Base-by-base conservation (phyloP, 2,888 invertebrate genomes). In the Drosophila bunnanda region DNA sequence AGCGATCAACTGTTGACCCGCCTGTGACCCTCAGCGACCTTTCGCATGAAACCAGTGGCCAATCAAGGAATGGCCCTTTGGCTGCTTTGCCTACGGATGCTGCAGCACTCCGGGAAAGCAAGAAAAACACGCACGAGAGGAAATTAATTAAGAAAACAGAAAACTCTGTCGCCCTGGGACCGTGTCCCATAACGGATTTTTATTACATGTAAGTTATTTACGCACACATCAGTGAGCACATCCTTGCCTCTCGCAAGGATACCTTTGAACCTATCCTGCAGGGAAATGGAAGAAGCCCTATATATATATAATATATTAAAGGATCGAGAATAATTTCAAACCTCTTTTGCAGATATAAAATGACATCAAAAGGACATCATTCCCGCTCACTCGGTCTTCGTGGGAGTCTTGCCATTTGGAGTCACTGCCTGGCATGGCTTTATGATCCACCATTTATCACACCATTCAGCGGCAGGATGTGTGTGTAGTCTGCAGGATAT, bases 81-180 rank as follows among this genome's bases (percentile, higher is more conserved):
- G 60, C 60, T 55, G 60, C 34, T 22, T 41, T 20, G 41, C 17
- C 12, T 22, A 13, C 20, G 20, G 30, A 12, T 10, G 58, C 56
- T 38, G 56, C 58, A 22, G 20, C 43, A 13, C 13, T 22, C 62
- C 59, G 50, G 41, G 32, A 38, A 50, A 60, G 52, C 68, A 39
- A 41, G 52, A 48, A 72, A 54, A 75, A 65, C 68, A 62, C 48
- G 34, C n/a, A 4, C 25, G 68, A 62, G 43, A 82, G 65, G 43
- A 82, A 80, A 76, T 83, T 76, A 80, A 86, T 86, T 83, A 80
- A 82, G 86, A 86, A 83, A 86, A 77, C 72, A 79, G 46, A 44
- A 25, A 25, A 44, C 46, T 28, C n/a, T 28, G 3, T 3, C 17
- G 3, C 17, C 4, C 46, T 4, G 46, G 28, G 30, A 10, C 46